Conservation (phyloP, 1,140 invertebrate species). For the Geopemphigus sp. region DNA sequence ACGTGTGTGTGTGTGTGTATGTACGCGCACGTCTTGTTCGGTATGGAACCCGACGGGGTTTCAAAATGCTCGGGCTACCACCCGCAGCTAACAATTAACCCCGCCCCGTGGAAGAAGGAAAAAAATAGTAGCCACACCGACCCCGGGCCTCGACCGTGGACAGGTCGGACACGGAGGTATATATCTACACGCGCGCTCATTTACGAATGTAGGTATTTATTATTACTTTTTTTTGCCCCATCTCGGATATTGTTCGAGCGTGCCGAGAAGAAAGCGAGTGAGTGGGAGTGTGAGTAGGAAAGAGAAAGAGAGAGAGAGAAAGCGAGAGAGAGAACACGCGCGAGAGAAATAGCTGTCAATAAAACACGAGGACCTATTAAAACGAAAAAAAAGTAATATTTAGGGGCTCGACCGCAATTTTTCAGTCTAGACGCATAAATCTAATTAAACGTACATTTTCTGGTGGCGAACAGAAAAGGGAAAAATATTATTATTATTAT, state of each 20-base stretch:
- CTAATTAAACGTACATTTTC: constrained; percentile 43
- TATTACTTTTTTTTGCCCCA: constrained; percentile 28
- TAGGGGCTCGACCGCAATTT: constrained; percentile 47
- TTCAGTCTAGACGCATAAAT: constrained; percentile 49
- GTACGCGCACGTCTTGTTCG: not conserved
- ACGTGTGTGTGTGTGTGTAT: not conserved
- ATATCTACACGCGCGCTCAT: not conserved
- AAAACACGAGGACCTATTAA: constrained; percentile 35
- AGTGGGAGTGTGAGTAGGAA: too few species aligned
- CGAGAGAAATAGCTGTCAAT: constrained; percentile 45
- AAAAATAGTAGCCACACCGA: constrained; percentile 45
- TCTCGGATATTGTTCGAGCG: constrained; percentile 25
- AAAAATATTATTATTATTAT: not conserved
- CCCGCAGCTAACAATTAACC: constrained; percentile 49
- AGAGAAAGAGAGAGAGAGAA: constrained; percentile 15
- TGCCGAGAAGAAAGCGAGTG: too few species aligned
- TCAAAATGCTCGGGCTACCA: constrained; percentile 28
- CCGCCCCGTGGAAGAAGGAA: constrained; percentile 2
- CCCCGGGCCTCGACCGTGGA: not conserved
- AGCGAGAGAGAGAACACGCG: not conserved
- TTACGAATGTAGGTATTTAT: constrained; percentile 36
- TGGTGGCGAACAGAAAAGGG: constrained; percentile 17
- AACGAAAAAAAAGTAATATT: constrained; percentile 23
- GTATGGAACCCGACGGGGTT: constrained; percentile 26
- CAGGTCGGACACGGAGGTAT: not conserved